Percentiles rank a stretch among this genome's conserved stretches.
These are phyloP conservation scores for Atopsyche davidsoni DNA, from an alignment of 1,140 invertebrate genomes.

Conservation along the genomic window DNA sequence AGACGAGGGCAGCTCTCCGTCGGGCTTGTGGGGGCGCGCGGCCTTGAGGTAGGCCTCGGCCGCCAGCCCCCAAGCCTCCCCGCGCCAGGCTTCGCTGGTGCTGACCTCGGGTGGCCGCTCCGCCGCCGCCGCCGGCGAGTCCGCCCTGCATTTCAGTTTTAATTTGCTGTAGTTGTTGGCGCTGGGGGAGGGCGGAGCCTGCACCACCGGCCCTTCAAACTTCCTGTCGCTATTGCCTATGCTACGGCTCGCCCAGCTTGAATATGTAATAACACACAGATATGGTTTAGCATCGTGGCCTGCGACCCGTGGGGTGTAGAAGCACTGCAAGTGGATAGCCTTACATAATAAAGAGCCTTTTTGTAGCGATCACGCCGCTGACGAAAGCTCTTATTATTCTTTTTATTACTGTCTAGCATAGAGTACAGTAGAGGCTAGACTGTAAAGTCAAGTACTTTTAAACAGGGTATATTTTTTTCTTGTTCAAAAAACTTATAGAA, in stretches of 20 bases:
- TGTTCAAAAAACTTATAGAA: no score
- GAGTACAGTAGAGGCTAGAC: no score
- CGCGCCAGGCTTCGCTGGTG: slow-evolving; percentile 39
- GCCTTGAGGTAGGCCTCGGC: slow-evolving; percentile 40
- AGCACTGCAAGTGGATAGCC: no score
- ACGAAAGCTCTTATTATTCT: no score
- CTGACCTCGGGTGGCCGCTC: slow-evolving; percentile 44
- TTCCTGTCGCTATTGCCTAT: background rate
- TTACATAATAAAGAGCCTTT: no score
- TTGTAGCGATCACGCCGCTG: no score
- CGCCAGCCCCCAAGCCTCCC: slow-evolving; percentile 32
- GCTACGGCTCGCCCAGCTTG: slow-evolving; percentile 5
- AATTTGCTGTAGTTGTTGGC: background rate
- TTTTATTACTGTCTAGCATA: no score
- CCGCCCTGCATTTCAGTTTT: slow-evolving; percentile 34
- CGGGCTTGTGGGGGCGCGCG: slow-evolving; percentile 39
- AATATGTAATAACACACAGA: no score
- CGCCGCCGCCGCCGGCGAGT: slow-evolving; percentile 38
- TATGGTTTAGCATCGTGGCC: no score
- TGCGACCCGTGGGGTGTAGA: no score
- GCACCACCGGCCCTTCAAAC: background rate
- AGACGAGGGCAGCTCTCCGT: slow-evolving; percentile 44
- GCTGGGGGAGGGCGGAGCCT: slow-evolving; percentile 1
- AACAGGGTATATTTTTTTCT: no score
- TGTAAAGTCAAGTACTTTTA: no score